A percentile compares a stretch with the other conserved stretches of the same genome.
phyloP scores from a whole-genome alignment of 2,113 vertebrate species.

The Numida meleagris region DNA sequence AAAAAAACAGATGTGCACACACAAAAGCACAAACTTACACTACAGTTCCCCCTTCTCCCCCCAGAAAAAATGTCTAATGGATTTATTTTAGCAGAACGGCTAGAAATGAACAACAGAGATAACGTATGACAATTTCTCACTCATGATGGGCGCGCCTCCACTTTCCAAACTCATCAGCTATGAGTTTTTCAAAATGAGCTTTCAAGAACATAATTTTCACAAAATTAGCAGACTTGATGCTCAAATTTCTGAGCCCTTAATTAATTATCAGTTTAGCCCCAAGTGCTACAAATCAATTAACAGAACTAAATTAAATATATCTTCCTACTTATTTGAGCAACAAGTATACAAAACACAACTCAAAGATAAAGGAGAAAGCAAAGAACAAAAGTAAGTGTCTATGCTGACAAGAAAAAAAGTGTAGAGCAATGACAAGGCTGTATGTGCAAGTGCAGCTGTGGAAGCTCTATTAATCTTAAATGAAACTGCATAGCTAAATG shows the following conservation, averaged over 20 bases:
- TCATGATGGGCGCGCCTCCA: background rate
- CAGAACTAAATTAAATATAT: background rate
- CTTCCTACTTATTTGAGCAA: background rate
- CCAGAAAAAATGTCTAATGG: background rate
- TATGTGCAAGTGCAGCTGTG: background rate
- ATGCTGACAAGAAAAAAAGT: background rate
- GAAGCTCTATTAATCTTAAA: background rate
- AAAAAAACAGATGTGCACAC: background rate
- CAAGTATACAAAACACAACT: background rate
- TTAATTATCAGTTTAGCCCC: background rate
- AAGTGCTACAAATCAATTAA: background rate
- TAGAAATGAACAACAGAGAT: background rate
- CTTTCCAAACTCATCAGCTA: background rate
- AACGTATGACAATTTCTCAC: background rate
- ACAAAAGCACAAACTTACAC: background rate
- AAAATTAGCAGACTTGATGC: background rate
- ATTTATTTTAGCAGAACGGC: background rate
- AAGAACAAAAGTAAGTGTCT: background rate
- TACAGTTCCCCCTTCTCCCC: background rate
- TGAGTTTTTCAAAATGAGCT: no score
- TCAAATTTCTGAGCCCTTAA: background rate
- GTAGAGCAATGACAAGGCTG: background rate
- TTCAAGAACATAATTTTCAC: background rate
- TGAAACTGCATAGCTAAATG: background rate
- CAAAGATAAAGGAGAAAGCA: background rate